Percentiles rank a stretch among this genome's conserved stretches.
Conservation (phyloP, 1,140 invertebrate species). For the Bombus confusus region DNA sequence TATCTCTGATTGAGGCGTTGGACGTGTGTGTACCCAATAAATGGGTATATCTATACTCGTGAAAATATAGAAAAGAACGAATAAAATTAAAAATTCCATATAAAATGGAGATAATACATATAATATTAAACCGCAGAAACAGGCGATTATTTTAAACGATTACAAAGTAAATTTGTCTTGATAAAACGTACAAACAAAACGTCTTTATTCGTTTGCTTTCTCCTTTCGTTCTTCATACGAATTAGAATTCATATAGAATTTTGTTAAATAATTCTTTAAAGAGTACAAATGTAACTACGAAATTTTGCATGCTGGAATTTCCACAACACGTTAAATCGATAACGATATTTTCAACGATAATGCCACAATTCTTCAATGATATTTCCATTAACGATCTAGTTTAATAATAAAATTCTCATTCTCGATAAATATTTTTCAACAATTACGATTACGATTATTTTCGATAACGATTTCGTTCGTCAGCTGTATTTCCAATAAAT, state of each 20-base stretch:
- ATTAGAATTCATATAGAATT: background rate
- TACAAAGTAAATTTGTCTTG: accelerated
- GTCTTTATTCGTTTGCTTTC: too few relatives aligned
- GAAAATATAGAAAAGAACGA: too few relatives aligned
- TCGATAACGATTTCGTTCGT: background rate
- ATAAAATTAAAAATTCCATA: background rate
- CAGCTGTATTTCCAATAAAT: background rate
- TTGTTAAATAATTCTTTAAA: background rate
- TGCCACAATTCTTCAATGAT: background rate
- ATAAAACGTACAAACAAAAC: background rate
- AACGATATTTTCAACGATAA: background rate
- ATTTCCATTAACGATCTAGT: background rate
- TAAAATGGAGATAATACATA: background rate
- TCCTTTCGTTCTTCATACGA: background rate
- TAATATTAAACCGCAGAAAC: background rate
- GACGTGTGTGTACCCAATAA: background rate
- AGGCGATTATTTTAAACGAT: background rate
- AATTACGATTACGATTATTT: background rate
- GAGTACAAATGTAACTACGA: background rate
- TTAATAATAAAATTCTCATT: background rate
- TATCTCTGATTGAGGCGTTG: background rate
- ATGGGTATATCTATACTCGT: too few relatives aligned
- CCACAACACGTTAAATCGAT: background rate
- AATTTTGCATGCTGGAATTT: background rate
- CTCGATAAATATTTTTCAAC: background rate